phyloP scores from a whole-genome alignment of 2,797 vertebrate species.

The Clarias fuscus region DNA sequence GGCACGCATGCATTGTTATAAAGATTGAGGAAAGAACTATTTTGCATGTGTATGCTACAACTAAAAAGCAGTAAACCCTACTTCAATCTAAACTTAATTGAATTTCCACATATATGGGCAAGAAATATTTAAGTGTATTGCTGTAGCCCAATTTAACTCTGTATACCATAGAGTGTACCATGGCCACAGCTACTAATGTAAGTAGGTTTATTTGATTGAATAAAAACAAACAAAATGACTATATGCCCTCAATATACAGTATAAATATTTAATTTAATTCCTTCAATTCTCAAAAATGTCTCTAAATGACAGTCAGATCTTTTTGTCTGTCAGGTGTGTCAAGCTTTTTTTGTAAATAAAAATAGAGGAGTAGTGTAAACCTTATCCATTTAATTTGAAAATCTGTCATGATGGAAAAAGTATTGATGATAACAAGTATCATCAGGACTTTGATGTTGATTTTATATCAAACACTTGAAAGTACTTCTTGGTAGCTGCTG shows the following conservation, averaged over 20 bases:
- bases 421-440: too few species aligned
- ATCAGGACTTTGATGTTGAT: slow-evolving; percentile 22
- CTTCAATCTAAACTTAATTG: not conserved
- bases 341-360: not conserved
- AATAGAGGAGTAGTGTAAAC: too few species aligned
- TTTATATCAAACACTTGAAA: slow-evolving; percentile 31
- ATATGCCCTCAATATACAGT: not conserved
- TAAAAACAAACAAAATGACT: not conserved
- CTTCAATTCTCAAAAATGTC: not conserved
- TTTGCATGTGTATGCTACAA: not conserved
- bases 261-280: too few species aligned
- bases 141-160: not conserved
- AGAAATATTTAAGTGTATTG: not conserved
- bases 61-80: not conserved
- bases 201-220: not conserved
- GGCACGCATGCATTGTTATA: too few species aligned
- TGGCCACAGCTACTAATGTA: not conserved
- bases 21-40: too few species aligned
- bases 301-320: not conserved
- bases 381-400: too few species aligned
- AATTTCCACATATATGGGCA: not conserved
- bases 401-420: too few species aligned
- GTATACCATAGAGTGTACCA: too few species aligned
- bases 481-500: slow-evolving; percentile 13
- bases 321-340: not conserved